Conservation (phyloP, 2,113 vertebrate genomes). For the Rattus rattus region DNA sequence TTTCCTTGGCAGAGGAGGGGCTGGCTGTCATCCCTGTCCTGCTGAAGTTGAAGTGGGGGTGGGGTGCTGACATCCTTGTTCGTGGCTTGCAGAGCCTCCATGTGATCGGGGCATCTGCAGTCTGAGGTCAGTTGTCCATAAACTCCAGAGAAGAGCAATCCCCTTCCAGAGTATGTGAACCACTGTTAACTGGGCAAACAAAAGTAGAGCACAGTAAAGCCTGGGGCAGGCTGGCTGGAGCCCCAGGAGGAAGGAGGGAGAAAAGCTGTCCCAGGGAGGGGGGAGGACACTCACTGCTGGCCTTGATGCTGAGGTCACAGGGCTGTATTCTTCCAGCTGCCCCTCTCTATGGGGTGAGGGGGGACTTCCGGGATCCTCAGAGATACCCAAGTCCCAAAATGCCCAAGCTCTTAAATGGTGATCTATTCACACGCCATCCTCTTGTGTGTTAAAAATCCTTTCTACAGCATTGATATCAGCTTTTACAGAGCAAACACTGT, state of each 20-base stretch:
- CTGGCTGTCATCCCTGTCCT: not conserved
- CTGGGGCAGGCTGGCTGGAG: constrained; percentile 5
- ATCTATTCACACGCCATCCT: accelerated
- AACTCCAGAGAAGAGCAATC: not conserved
- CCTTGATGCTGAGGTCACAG: not conserved
- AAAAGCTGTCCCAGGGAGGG: not conserved
- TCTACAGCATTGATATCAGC: no score
- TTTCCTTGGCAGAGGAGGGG: not conserved
- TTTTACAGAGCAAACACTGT: no score
- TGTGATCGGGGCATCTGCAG: not conserved
- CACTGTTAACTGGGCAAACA: constrained; percentile 61
- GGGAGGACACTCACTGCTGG: not conserved
- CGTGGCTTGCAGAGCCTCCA: not conserved
- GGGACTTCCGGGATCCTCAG: not conserved
- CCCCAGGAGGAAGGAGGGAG: constrained; percentile 31
- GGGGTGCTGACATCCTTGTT: not conserved
- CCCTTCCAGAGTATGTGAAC: constrained; percentile 33
- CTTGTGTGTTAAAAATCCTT: not conserved
- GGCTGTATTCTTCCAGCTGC: not conserved
- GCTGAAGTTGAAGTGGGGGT: not conserved
- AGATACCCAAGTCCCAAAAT: not conserved
- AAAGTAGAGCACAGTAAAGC: constrained; percentile 71
- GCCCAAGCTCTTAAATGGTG: not conserved
- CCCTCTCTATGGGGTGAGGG: not conserved
- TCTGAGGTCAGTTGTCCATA: not conserved